Evolutionary conservation across 2,113 vertebrate genomes (phyloP), one percentile per base, ranked within the genome.

Genomic region (Galbula dea): DNA sequence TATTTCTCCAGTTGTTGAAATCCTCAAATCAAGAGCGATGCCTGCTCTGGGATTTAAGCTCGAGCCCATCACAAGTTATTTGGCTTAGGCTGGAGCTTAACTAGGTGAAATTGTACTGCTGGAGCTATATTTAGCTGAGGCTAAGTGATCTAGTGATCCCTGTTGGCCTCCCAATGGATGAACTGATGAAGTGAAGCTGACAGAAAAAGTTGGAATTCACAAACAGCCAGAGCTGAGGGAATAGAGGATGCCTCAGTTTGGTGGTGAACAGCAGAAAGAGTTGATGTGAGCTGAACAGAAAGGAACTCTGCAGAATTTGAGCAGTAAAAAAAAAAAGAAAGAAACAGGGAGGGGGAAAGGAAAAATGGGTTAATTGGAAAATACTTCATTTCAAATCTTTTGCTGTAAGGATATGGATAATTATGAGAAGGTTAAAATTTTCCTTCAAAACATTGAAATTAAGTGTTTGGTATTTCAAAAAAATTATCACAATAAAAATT

Each of bases 91-190:
- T 32, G 88, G 75, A 85, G 55, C 32, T 76, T 83, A 69, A 67
- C 63, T 82, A 58, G 68, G 30, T 94, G 51, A 80, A 93, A 88
- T 80, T 86, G 29, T 39, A 46, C 26, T 34, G 37, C 32, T 69
- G 16, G 34, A 32, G 54, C 54, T 96, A 88, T 73, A 87, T 89
- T 92, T 79, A 93, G 71, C 49, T 76, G 62, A 75, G 49, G 21
- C 49, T 87, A 87, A 94, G 75, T 62, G 82, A 93, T 91, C 75
- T 80, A 94, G 76, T 80, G 75, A 82, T 93, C 91, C 80, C 75
- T 46, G 37, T 49, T 91, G 85, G 85, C 75, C 71, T 85, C 89
- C 67, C 58, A 69, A 91, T 30, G 34, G 72, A 93, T 66, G 82
- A 94, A 62, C 36, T 89, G 85, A 83, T 89, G 71, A 94, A 96